phyloP scores from a whole-genome alignment of 2,113 vertebrate genomes.

The Corynorhinus townsendii region DNA sequence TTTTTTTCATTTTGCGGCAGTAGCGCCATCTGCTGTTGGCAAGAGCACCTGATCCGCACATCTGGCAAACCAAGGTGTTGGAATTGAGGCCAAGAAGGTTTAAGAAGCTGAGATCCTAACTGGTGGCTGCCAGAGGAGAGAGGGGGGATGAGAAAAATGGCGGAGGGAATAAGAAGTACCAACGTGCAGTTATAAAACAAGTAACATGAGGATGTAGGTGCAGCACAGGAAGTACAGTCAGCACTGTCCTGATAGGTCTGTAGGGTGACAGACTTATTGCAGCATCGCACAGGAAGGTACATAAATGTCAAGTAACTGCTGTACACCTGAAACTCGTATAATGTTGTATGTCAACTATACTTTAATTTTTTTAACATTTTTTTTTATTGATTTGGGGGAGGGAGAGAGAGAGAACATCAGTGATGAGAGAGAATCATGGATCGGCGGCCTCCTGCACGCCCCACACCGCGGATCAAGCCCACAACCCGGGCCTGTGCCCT shows the following conservation, averaged over 20 bases:
- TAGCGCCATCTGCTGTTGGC: slow-evolving; percentile 57
- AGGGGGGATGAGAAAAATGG: neutral
- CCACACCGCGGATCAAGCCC: too few relatives aligned
- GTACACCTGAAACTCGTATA: neutral
- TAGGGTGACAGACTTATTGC: neutral
- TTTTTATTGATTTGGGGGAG: too few relatives aligned
- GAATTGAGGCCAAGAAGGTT: neutral
- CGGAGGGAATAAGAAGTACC: too few relatives aligned
- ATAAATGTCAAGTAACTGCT: neutral
- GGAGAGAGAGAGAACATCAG: too few relatives aligned
- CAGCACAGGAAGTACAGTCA: neutral
- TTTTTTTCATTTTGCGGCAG: neutral
- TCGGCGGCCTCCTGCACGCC: too few relatives aligned
- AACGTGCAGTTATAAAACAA: too few relatives aligned
- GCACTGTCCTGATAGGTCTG: neutral
- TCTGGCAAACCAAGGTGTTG: neutral
- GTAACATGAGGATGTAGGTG: neutral
- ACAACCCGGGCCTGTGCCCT: too few relatives aligned
- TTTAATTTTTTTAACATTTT: too few relatives aligned
- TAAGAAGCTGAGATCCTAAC: neutral
- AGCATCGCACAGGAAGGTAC: neutral
- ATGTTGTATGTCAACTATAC: neutral
- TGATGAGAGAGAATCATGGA: too few relatives aligned
- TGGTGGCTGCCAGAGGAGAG: neutral
- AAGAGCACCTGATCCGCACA: neutral